Conservation (phyloP, 2,797 vertebrate genomes). For the Phrynocephalus guinanensis region DNA sequence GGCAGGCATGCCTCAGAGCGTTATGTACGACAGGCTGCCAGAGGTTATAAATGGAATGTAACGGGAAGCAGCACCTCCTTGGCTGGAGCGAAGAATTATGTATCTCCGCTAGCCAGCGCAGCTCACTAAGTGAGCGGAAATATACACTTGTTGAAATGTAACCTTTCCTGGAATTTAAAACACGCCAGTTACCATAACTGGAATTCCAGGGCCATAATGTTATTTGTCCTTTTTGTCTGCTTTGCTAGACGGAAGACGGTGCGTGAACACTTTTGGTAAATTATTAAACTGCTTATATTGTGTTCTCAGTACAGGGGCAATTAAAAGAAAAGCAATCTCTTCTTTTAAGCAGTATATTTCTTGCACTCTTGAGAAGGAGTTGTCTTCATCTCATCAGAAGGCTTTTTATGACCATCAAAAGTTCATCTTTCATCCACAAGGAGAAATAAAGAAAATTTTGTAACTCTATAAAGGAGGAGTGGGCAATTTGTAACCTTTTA, state of each 20-base stretch:
- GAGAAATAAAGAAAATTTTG: not conserved
- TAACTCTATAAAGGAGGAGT: not conserved
- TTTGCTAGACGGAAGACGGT: slow-evolving; percentile 51
- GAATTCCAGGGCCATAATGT: slow-evolving; percentile 56
- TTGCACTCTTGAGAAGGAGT: not conserved
- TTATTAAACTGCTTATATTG: slow-evolving; percentile 49
- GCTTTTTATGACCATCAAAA: slow-evolving; percentile 2
- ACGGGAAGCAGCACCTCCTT: slow-evolving; percentile 28
- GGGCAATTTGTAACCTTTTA: not conserved
- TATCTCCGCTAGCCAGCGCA: slow-evolving; percentile 43
- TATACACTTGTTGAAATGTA: slow-evolving; percentile 74
- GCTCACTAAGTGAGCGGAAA: slow-evolving; percentile 59
- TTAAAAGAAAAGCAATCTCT: not conserved
- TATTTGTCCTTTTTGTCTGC: slow-evolving; percentile 43
- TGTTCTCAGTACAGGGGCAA: slow-evolving; percentile 4
- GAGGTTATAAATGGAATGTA: slow-evolving; percentile 45
- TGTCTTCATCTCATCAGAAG: not conserved
- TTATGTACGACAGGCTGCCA: slow-evolving; percentile 39
- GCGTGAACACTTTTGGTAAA: slow-evolving; percentile 56
- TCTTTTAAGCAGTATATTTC: not conserved
- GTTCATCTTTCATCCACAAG: not conserved
- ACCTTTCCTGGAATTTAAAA: slow-evolving; percentile 74
- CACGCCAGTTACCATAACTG: slow-evolving; percentile 64
- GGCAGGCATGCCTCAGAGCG: not conserved
- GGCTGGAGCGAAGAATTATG: slow-evolving; percentile 31